phyloP scores from a whole-genome alignment of 2,113 vertebrate genomes.

The Struthidea cinerea region DNA sequence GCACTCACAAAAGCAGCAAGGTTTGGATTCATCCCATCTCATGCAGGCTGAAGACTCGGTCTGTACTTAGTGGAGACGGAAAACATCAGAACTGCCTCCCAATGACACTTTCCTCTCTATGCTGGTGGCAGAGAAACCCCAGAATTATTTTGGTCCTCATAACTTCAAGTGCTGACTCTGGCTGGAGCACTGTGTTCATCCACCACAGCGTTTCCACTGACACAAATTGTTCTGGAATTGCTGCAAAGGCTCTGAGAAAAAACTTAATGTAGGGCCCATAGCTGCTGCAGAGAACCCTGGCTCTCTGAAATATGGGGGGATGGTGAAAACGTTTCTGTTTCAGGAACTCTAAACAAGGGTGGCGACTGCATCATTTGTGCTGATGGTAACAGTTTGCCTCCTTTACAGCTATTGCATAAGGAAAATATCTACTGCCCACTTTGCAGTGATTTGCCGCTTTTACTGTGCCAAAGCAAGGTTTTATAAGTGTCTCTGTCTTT shows the following conservation, averaged over 20 bases:
- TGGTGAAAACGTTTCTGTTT: background rate
- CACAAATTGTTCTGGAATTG: background rate
- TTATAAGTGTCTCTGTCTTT: constrained; percentile 4
- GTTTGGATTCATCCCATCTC: background rate
- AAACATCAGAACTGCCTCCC: background rate
- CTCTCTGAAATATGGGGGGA: background rate
- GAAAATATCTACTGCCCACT: background rate
- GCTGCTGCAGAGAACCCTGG: background rate
- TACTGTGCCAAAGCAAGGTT: background rate
- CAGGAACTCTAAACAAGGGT: background rate
- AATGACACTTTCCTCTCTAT: background rate
- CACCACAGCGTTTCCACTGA: background rate
- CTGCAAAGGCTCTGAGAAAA: background rate
- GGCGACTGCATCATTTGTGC: background rate
- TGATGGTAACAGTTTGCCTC: background rate
- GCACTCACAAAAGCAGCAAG: background rate
- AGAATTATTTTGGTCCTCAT: background rate
- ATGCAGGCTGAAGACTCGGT: background rate
- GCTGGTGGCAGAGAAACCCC: background rate
- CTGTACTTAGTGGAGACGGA: background rate
- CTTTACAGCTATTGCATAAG: background rate
- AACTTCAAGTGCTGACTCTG: background rate
- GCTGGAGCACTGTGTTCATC: background rate
- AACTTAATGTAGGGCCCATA: background rate
- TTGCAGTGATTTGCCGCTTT: background rate